phyloP scores from a whole-genome alignment of 1,140 invertebrate species.

The Aphis gossypii region DNA sequence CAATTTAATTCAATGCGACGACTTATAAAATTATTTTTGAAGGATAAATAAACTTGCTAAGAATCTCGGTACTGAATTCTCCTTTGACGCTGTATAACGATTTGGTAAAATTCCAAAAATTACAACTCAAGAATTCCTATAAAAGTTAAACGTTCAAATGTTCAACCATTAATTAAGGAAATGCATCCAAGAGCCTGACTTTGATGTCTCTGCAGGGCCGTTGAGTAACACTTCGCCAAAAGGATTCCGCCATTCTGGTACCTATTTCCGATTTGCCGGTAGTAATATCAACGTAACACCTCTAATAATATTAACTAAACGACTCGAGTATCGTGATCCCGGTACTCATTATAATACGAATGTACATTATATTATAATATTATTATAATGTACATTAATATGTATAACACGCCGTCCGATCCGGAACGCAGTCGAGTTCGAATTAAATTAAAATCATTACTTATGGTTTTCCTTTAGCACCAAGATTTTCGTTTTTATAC shows the following conservation, averaged over 20 bases:
- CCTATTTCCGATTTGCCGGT: not conserved
- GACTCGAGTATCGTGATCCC: not conserved
- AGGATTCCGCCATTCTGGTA: not conserved
- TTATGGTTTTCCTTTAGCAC: not conserved
- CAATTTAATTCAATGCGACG: not conserved
- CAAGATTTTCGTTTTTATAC: not conserved
- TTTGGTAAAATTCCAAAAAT: not conserved
- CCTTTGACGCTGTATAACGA: not conserved
- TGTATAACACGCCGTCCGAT: accelerated
- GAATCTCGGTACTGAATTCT: not conserved
- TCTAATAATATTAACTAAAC: not conserved
- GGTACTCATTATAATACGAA: not conserved
- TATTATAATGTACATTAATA: not conserved
- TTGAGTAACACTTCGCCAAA: not conserved
- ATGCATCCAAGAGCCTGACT: not conserved
- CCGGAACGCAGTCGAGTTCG: not conserved
- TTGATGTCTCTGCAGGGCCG: not conserved
- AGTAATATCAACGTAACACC: not conserved
- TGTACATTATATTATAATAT: not conserved
- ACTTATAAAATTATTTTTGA: not conserved
- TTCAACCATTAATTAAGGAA: not conserved
- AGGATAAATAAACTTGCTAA: not conserved
- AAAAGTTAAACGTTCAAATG: no score
- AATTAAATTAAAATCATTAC: not conserved
- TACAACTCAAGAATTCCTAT: not conserved